Evolutionary conservation across 35 echinoderm and acorn worm genomes (phyloP).

Genomic region (Heliocidaris erythrogramma): DNA sequence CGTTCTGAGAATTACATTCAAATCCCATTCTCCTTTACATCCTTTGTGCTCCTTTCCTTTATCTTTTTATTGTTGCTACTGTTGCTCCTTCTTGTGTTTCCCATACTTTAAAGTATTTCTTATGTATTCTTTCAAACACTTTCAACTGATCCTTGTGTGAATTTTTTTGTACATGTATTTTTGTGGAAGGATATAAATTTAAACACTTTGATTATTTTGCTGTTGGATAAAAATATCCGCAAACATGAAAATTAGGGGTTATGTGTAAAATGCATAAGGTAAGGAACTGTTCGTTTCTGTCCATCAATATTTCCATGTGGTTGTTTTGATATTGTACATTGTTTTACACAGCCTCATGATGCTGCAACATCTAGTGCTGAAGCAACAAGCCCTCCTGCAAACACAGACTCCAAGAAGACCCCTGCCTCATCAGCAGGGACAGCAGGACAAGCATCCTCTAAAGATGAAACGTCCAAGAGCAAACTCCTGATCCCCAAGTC

Average conservation of each 20-base stretch:
- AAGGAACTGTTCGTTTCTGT: not conserved
- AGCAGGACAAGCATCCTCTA: not conserved
- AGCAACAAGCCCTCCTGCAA: not conserved
- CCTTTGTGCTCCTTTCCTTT: not conserved
- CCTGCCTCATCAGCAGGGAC: constrained; percentile 3
- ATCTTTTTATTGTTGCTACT: not conserved
- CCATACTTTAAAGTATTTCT: not conserved
- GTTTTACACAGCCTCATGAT: not conserved
- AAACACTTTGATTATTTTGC: too few relatives aligned
- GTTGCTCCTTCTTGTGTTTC: not conserved
- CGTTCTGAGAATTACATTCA: not conserved
- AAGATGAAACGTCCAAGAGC: constrained; percentile 61
- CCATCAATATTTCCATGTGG: not conserved
- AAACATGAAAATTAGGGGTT: too few relatives aligned
- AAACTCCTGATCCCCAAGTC: constrained; percentile 93
- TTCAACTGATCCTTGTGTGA: too few relatives aligned
- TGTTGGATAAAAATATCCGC: too few relatives aligned
- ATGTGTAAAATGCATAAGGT: not conserved
- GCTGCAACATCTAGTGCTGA: not conserved
- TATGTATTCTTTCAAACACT: too few relatives aligned
- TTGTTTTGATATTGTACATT: not conserved
- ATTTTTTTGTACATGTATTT: too few relatives aligned
- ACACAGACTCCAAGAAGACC: constrained; percentile 35
- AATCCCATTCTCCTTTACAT: not conserved
- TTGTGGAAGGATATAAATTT: not conserved